Percentiles rank a stretch among this genome's conserved stretches.
phyloP scores from a whole-genome alignment of 2,797 vertebrate species.

The Nannoperca australis region DNA sequence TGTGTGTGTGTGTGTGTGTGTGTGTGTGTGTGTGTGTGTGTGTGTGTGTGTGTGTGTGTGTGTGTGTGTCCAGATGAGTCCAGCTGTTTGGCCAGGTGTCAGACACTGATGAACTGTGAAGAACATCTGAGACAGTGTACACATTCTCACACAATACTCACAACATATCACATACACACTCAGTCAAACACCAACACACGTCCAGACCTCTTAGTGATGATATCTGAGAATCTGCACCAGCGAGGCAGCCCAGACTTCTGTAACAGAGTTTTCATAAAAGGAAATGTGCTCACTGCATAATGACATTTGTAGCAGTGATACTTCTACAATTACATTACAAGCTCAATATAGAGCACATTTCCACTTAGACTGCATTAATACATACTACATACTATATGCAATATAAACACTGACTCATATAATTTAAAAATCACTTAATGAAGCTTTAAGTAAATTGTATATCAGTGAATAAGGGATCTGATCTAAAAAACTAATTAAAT shows the following conservation, averaged over 20 bases:
- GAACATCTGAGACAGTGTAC: constrained; percentile 79
- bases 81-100: constrained; percentile 92
- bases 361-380: not conserved
- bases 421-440: not conserved
- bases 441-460: not conserved
- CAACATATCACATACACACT: constrained; percentile 29
- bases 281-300: constrained; percentile 21
- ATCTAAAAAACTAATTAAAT: not conserved
- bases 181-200: not conserved
- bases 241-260: constrained; percentile 23
- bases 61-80: constrained; percentile 67
- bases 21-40: no score
- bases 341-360: not conserved
- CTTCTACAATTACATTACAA: not conserved
- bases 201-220: constrained; percentile 31
- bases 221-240: constrained; percentile 33
- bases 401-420: not conserved
- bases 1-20: no score
- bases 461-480: not conserved
- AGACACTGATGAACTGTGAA: constrained; percentile 85
- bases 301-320: not conserved
- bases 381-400: not conserved
- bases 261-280: constrained; percentile 6
- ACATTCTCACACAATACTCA: constrained; percentile 62
- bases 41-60: no score